A percentile compares a stretch with the other conserved stretches of the same genome.
phyloP scores from a whole-genome alignment of 2,888 invertebrate species.

The Campopleginae sp. region DNA sequence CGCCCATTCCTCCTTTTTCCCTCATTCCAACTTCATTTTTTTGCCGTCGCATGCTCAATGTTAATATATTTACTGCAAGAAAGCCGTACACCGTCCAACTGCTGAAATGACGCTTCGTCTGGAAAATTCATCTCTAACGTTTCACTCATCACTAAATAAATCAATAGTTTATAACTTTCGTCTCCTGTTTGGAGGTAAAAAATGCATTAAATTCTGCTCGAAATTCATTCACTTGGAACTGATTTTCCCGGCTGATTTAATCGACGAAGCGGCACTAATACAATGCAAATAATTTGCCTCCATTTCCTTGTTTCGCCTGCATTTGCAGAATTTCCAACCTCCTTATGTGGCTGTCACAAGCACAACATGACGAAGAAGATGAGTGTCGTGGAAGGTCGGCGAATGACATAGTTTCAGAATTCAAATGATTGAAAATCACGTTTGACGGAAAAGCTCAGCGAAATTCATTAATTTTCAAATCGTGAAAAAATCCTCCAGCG shows the following conservation, averaged over 20 bases:
- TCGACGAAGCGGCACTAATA: too few species aligned
- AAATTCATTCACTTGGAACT: background rate
- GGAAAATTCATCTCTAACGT: background rate
- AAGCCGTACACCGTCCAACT: background rate
- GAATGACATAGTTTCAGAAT: background rate
- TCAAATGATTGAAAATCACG: background rate
- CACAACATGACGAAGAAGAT: background rate
- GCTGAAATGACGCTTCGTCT: background rate
- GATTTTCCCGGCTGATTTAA: background rate
- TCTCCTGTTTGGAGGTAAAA: background rate
- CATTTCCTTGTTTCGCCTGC: background rate
- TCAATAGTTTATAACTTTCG: background rate
- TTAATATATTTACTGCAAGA: conserved; percentile 15
- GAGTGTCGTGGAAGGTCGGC: background rate
- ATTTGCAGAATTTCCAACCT: background rate
- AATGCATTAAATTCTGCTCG: background rate
- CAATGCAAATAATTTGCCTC: background rate
- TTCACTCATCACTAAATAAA: background rate
- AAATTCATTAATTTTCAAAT: background rate
- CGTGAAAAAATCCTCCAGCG: too few species aligned
- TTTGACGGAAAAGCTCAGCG: background rate
- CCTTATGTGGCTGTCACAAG: background rate
- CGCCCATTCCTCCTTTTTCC: conserved; percentile 33
- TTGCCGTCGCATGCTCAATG: conserved; percentile 20
- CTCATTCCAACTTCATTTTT: conserved; percentile 21